phyloP scores from a whole-genome alignment of 1,140 invertebrate species.

The Halyomorpha halys region DNA sequence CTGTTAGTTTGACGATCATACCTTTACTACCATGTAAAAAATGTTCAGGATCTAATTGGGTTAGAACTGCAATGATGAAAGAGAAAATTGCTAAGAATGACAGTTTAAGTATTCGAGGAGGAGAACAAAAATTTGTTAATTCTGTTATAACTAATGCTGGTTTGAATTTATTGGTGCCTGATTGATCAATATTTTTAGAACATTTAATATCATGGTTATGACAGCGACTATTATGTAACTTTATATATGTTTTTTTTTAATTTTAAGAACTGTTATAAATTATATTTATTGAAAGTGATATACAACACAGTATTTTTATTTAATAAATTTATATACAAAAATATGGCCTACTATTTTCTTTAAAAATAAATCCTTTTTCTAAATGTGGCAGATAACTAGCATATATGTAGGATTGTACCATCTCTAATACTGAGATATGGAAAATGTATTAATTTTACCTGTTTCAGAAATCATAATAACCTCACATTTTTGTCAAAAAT shows the following conservation, averaged over 20 bases:
- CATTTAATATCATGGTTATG: background rate
- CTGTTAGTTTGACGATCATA: conserved; percentile 61
- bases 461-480: too few species aligned
- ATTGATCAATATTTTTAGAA: conserved; percentile 14
- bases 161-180: conserved; percentile 29
- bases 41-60: conserved; percentile 63
- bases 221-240: background rate
- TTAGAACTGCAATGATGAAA: conserved; percentile 62
- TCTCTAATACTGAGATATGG: too few species aligned
- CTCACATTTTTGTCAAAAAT: too few species aligned
- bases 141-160: conserved; percentile 24
- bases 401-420: too few species aligned
- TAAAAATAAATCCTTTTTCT: too few species aligned
- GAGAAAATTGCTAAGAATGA: conserved; percentile 19
- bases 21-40: conserved; percentile 66
- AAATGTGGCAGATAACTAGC: too few species aligned
- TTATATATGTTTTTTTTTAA: background rate
- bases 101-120: conserved; percentile 28
- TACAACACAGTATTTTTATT: too few species aligned
- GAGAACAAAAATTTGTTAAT: conserved; percentile 29
- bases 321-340: too few species aligned
- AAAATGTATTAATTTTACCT: too few species aligned
- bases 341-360: too few species aligned
- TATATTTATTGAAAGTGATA: background rate
- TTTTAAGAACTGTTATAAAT: background rate